Percentiles rank a stretch among this genome's conserved stretches.
Evolutionary conservation across 2,113 vertebrate species (phyloP).

Genomic region (Eulemur rufifrons): DNA sequence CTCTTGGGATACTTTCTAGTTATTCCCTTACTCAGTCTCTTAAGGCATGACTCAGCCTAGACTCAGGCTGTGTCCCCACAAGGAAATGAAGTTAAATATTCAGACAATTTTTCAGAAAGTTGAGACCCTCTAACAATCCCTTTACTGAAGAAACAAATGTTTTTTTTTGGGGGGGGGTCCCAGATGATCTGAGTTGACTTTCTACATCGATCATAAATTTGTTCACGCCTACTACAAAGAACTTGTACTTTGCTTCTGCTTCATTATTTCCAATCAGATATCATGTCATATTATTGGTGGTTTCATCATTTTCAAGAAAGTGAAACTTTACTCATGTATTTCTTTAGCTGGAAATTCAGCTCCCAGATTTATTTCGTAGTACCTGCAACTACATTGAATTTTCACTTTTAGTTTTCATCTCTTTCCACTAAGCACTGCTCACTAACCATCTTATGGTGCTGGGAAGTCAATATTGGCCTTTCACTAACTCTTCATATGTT

Average conservation of each 20-base stretch:
- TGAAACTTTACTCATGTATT: slow-evolving; percentile 64
- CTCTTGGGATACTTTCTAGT: not conserved
- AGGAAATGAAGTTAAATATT: slow-evolving; percentile 4
- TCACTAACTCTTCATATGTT: not conserved
- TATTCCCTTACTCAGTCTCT: not conserved
- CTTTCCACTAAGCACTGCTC: not conserved
- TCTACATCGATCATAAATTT: not conserved
- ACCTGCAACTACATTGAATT: slow-evolving; percentile 14
- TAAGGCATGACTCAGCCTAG: not conserved
- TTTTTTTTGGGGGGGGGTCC: not conserved
- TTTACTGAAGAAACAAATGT: not conserved
- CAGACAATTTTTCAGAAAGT: not conserved
- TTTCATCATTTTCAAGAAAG: slow-evolving; percentile 73
- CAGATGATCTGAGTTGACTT: not conserved
- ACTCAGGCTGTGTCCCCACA: not conserved
- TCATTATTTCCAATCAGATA: slow-evolving; percentile 41
- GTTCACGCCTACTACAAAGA: not conserved
- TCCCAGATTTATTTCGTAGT: slow-evolving; percentile 51
- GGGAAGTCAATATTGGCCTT: not conserved
- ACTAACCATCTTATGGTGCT: not conserved
- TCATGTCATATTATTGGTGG: not conserved
- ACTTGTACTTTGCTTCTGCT: not conserved
- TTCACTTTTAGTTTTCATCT: slow-evolving; percentile 60
- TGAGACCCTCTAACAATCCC: not conserved
- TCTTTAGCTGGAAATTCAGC: slow-evolving; percentile 68